Percentiles rank a stretch among this genome's conserved stretches.
Evolutionary conservation across 2,888 invertebrate species (phyloP).

Genomic region (Thera obeliscata): DNA sequence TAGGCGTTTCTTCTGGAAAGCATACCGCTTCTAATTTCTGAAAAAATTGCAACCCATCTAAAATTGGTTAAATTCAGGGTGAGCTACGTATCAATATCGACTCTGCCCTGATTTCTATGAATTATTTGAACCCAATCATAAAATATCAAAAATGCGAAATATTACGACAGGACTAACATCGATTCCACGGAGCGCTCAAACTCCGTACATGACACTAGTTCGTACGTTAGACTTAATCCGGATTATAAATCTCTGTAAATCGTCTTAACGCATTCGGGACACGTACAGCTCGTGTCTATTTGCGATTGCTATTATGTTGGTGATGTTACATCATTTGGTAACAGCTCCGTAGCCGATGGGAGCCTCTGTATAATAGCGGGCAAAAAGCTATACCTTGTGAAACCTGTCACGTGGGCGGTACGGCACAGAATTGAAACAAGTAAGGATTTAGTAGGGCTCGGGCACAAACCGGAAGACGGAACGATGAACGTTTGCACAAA

Average conservation of each 20-base stretch:
- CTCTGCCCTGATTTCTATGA: background rate
- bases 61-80: background rate
- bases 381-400: background rate
- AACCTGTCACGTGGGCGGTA: background rate
- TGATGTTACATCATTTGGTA: conserved; percentile 19
- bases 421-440: background rate
- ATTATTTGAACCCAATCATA: background rate
- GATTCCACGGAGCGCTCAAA: conserved; percentile 39
- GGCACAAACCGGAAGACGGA: no score
- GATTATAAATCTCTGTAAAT: conserved; percentile 63
- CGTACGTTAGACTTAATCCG: conserved; percentile 52
- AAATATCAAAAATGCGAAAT: conserved; percentile 38
- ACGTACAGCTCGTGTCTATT: conserved; percentile 60
- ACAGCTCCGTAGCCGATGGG: conserved; percentile 13
- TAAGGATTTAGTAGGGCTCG: no score
- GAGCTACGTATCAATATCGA: background rate
- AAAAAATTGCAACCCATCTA: no score
- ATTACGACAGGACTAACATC: conserved; percentile 46
- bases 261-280: conserved; percentile 61
- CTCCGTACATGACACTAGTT: conserved; percentile 52
- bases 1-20: no score
- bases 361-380: conserved; percentile 7
- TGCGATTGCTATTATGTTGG: conserved; percentile 52
- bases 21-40: no score
- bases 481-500: no score